Conservation (phyloP, 2,113 vertebrate genomes). For the Centropus unirufus region DNA sequence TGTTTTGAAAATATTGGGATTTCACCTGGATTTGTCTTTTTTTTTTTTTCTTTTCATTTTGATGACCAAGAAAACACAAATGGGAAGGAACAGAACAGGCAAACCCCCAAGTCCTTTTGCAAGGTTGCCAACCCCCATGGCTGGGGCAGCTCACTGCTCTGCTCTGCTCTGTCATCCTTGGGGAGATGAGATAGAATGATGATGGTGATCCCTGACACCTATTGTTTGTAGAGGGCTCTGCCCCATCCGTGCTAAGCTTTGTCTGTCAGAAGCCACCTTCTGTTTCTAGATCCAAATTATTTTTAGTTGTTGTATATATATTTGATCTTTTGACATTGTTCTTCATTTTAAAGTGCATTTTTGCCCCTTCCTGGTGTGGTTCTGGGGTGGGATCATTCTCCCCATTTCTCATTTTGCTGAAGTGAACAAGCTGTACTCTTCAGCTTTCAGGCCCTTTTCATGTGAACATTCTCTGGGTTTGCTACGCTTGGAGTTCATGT, state of each 20-base stretch:
- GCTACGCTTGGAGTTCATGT: not conserved
- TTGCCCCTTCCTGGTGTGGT: not conserved
- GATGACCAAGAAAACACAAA: not conserved
- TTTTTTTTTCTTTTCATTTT: not conserved
- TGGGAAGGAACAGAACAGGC: not conserved
- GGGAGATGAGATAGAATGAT: accelerated
- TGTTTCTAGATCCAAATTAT: not conserved
- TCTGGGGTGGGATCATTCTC: not conserved
- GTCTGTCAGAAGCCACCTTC: not conserved
- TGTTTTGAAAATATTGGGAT: not conserved
- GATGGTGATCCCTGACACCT: not conserved
- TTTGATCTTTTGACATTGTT: not conserved
- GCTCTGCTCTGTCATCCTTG: accelerated
- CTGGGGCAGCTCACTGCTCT: not conserved
- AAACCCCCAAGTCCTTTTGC: not conserved
- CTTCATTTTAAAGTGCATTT: not conserved
- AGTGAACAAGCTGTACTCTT: not conserved
- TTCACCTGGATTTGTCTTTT: not conserved
- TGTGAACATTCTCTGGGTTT: not conserved
- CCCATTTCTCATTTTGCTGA: not conserved
- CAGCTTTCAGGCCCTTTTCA: not conserved
- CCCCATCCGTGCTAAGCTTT: not conserved
- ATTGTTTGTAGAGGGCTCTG: not conserved
- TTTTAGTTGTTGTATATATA: not conserved
- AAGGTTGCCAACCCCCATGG: not conserved